Evolutionary conservation across 2,888 invertebrate species (phyloP).

Genomic region (Campopleginae sp.): DNA sequence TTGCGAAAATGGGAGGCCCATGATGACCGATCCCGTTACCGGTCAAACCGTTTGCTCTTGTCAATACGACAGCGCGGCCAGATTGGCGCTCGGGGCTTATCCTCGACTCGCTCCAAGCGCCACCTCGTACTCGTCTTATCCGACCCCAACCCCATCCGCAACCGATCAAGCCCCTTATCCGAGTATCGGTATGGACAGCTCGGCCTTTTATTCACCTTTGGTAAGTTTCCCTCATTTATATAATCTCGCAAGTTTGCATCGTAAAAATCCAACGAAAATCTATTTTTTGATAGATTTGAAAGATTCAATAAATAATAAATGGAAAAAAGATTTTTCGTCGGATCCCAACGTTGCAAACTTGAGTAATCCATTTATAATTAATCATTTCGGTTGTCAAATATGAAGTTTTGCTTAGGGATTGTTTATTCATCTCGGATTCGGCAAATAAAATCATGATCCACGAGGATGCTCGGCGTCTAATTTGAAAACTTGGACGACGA

Average conservation of each 20-base stretch:
- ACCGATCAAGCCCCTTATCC: slow-evolving; percentile 97
- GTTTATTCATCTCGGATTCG: not conserved
- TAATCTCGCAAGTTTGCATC: too few species aligned
- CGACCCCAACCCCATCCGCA: slow-evolving; percentile 94
- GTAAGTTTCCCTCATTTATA: too few species aligned
- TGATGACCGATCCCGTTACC: slow-evolving; percentile 96
- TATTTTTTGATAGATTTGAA: too few species aligned
- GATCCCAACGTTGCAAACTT: too few species aligned
- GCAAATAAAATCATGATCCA: slow-evolving; percentile 29
- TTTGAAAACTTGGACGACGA: slow-evolving; percentile 38
- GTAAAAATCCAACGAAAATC: too few species aligned
- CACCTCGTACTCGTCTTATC: slow-evolving; percentile 91
- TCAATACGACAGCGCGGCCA: slow-evolving; percentile 94
- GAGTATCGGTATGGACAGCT: slow-evolving; percentile 96
- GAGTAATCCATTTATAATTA: not conserved
- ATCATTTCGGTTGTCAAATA: not conserved
- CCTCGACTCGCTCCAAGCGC: slow-evolving; percentile 91
- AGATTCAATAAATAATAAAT: too few species aligned
- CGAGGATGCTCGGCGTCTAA: slow-evolving; percentile 39
- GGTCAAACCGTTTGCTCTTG: slow-evolving; percentile 97
- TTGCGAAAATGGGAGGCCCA: slow-evolving; percentile 96
- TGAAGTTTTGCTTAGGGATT: not conserved
- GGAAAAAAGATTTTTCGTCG: too few species aligned
- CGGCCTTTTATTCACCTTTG: slow-evolving; percentile 97
- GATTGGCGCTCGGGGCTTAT: slow-evolving; percentile 93